Evolutionary conservation across 2,888 invertebrate species (phyloP), one percentile per base, ranked within the genome.

Genomic region (Zaprionus lineosus): DNA sequence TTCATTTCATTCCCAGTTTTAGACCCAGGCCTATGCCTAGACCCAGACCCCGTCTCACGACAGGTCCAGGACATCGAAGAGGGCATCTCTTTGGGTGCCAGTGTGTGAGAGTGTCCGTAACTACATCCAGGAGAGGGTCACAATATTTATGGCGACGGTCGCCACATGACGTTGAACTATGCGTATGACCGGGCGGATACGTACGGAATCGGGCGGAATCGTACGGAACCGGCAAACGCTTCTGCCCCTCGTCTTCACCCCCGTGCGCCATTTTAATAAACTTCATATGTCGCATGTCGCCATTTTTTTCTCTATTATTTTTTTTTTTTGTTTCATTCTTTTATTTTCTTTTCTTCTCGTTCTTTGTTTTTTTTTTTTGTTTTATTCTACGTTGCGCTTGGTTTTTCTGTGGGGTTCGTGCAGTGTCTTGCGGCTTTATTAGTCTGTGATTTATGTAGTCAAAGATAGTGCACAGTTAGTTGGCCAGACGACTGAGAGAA

Each of bases 251-350:
- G 21, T 11, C 36, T 19, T 18, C 47, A 14, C 48, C 55, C 47
- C 21, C 58, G 53, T 62, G 57, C 70, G 68, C 79, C 77, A 82
- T 86, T 84, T 86, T 87, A 82, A 86, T 86, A 86, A 86, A 86
- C 87, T 86, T 87, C 87, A 87, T 86, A 86, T 86, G 87, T 86
- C 87, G 87, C 87, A 79, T 86, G 87, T 86, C 86, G 83, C 86
- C 77, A 86, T 78, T 78, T 86, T 83, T 81, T 74, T 58, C 55
- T 33, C 11, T 48, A 26, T 40, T 43, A 12, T 47, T 5, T 44
- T 61, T 41, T 50, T 65, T 48, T 18, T 19, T 11, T n/a, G 34
- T 8, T 37, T 14, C 64, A 61, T 83, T 53, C 58, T 60, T 44
- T 60, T 16, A 15, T 57, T 55, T 55, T 48, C 53, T 74, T 53